Evolutionary conservation across 2,113 vertebrate species (phyloP).

Genomic region (Cephalopterus ornatus): DNA sequence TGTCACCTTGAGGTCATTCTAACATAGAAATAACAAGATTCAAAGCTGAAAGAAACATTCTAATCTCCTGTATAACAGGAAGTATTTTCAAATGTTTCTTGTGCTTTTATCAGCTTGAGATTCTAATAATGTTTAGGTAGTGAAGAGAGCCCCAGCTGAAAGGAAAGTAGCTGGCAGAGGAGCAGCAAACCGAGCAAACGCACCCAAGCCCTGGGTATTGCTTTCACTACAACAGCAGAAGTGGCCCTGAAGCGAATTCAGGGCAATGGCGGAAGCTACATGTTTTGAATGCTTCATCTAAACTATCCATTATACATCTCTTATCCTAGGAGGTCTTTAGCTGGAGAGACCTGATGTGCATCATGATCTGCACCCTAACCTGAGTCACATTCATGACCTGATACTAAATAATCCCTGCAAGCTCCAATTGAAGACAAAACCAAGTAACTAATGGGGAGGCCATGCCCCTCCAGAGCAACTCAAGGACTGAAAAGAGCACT

Average conservation of each 20-base stretch:
- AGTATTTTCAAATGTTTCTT: not conserved
- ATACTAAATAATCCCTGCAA: not conserved
- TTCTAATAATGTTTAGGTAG: not conserved
- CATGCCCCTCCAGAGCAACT: not conserved
- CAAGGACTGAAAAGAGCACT: not conserved
- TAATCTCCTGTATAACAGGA: not conserved
- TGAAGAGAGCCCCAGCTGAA: not conserved
- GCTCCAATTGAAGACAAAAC: not conserved
- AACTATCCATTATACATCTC: not conserved
- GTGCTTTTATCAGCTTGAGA: not conserved
- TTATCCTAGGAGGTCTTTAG: not conserved
- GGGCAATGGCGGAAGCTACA: not conserved
- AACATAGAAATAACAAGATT: not conserved
- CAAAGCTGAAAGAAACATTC: not conserved
- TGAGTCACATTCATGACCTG: not conserved
- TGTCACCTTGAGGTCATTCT: not conserved
- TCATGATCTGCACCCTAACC: not conserved
- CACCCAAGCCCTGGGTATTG: fast-evolving
- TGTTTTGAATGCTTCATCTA: not conserved
- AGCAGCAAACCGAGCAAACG: not conserved
- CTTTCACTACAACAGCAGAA: not conserved
- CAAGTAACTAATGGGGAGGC: not conserved
- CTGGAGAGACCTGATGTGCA: not conserved
- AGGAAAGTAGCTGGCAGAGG: not conserved
- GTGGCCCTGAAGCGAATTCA: not conserved